Base-by-base conservation (phyloP, 2,113 vertebrate species). In the Saimiri boliviensis region DNA sequence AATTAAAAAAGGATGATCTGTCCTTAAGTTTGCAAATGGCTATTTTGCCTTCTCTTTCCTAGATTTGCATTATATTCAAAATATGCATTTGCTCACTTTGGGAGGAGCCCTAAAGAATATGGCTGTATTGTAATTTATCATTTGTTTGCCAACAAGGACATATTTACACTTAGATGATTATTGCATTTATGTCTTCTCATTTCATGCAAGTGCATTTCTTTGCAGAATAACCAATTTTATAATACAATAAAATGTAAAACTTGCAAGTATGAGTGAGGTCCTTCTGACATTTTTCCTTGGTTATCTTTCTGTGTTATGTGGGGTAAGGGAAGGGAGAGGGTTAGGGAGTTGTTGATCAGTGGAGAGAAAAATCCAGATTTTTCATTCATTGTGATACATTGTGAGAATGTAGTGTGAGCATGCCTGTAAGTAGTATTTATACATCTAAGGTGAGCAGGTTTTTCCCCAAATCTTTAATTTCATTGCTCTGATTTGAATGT, bases 11-110 rank as follows among this genome's bases (percentile, higher is more conserved):
- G 95, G 81, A n/a, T 76, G 42, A 45, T 93, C n/a, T 86, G 94
- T 70, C 27, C 76, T 91, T 95, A 79, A 92, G 37, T 90, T 97
- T 89, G 79, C 90, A 96, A 76, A 94, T 91, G 90, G 35, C 73
- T 96, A 10, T 93, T 98, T 97, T 96, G 87, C 87, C 92, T 97
- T 96, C 83, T 79, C 96, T 40, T 97, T 88, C 19, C 94, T 89
- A 86, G 71, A 97, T 98, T 98, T 97, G 97, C 94, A 96, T 97
- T 86, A 35, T 68, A 97, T 97, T 94, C 82, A 97, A 97, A 97
- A 83, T 88, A 45, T 32, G 60, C 42, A 63, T 92, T 97, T 95
- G 89, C 32, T 95, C 90, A 85, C 66, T 42, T 27, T 21, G 60
- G 54, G 47, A 84, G 66, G 45, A 60, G 40, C 68, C 49, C 25